Evolutionary conservation across 2,888 invertebrate species (phyloP).

Genomic region (Leptopilina drosophilae): DNA sequence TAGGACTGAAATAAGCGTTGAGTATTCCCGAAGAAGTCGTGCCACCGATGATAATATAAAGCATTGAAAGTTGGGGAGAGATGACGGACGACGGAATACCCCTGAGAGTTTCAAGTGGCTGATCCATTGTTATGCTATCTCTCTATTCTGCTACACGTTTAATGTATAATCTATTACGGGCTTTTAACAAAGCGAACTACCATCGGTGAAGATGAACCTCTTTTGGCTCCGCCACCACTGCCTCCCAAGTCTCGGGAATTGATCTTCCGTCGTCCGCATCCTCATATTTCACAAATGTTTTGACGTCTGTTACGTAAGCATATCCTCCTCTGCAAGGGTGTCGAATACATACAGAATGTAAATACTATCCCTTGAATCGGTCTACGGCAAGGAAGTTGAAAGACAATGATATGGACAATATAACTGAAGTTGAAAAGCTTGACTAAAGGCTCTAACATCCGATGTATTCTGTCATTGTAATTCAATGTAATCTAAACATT

Average conservation of each 20-base stretch:
- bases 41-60: not conserved
- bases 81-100: constrained; percentile 69
- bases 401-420: constrained; percentile 24
- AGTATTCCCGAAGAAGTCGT: not conserved
- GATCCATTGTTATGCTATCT: constrained; percentile 74
- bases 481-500: not conserved
- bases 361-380: not conserved
- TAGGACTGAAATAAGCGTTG: not conserved
- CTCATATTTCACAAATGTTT: constrained; percentile 75
- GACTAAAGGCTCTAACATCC: not conserved
- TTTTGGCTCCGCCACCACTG: constrained; percentile 53
- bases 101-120: constrained; percentile 64
- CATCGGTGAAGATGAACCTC: constrained; percentile 51
- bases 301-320: constrained; percentile 71
- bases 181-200: constrained; percentile 71
- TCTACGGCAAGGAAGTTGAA: constrained; percentile 10
- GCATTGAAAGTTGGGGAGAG: constrained; percentile 50
- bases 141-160: constrained; percentile 69
- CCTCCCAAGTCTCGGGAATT: constrained; percentile 63
- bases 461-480: not conserved
- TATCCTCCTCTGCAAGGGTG: constrained; percentile 46
- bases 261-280: constrained; percentile 68
- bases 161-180: constrained; percentile 76
- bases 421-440: constrained; percentile 21
- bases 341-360: not conserved